Percentiles rank a stretch among this genome's conserved stretches.
Conservation (phyloP, 2,113 vertebrate genomes). For the Columba janthina region DNA sequence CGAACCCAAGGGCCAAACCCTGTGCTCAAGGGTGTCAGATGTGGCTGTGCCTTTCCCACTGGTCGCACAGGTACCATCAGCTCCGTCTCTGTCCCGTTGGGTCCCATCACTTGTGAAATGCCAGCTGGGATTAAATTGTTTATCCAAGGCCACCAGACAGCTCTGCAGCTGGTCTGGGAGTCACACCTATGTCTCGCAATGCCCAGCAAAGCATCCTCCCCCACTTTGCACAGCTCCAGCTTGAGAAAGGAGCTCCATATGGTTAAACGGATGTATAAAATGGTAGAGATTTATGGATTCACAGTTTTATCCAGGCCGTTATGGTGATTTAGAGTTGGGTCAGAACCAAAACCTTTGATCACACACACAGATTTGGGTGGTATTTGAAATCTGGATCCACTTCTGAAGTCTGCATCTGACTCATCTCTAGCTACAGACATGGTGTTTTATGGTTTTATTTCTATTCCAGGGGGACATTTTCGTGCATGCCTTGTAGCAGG, state of each 20-base stretch:
- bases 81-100: not conserved
- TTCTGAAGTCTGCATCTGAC: slow-evolving; percentile 47
- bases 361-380: not conserved
- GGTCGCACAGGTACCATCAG: not conserved
- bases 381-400: slow-evolving; percentile 41
- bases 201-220: not conserved
- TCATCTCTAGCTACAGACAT: slow-evolving; percentile 40
- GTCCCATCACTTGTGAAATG: not conserved
- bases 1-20: not conserved
- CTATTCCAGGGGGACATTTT: slow-evolving; percentile 31
- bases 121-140: not conserved
- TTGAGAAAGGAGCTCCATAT: not conserved
- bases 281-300: not conserved
- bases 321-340: not conserved
- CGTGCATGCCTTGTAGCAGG: slow-evolving; percentile 34
- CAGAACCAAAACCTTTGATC: slow-evolving; percentile 48
- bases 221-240: not conserved
- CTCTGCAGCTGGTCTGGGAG: not conserved
- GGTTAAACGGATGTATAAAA: not conserved
- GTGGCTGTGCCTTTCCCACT: not conserved
- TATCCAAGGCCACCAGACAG: not conserved
- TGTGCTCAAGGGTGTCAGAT: rapidly evolving
- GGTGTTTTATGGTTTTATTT: slow-evolving; percentile 16
- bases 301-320: not conserved
- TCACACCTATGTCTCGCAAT: rapidly evolving